Percentiles rank a stretch among this genome's conserved stretches.
Evolutionary conservation across 2,797 vertebrate species (phyloP).

Genomic region (Rhodeus uyekii): DNA sequence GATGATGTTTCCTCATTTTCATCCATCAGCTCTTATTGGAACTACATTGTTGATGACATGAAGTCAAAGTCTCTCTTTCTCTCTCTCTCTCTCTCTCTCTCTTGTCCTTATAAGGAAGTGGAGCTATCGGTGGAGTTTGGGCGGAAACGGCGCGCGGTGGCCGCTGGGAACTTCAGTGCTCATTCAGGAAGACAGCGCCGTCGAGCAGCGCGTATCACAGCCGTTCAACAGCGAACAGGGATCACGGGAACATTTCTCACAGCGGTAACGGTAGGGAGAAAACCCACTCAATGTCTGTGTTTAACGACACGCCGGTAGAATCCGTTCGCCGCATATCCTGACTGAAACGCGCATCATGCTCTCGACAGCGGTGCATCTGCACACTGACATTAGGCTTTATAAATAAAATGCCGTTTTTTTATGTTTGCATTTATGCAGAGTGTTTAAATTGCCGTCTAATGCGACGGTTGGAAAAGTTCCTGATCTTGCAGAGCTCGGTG

Average conservation of each 20-base stretch:
- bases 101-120: slow-evolving; percentile 57
- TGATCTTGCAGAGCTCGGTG: slow-evolving; percentile 55
- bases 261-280: slow-evolving; percentile 67
- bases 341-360: not conserved
- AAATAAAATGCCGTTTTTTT: not conserved
- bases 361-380: not conserved
- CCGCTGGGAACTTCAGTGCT: slow-evolving; percentile 71
- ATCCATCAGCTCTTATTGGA: no score
- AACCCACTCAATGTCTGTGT: not conserved
- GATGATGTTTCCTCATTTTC: no score
- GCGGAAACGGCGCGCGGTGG: slow-evolving; percentile 77
- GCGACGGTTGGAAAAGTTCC: slow-evolving; percentile 34
- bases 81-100: slow-evolving; percentile 51
- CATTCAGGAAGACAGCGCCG: slow-evolving; percentile 75
- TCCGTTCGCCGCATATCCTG: slow-evolving; percentile 22
- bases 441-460: not conserved
- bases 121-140: slow-evolving; percentile 53
- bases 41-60: no score
- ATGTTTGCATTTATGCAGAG: not conserved
- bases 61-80: no score
- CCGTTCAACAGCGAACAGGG: slow-evolving; percentile 49
- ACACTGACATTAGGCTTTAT: not conserved
- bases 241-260: slow-evolving; percentile 63
- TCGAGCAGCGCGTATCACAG: slow-evolving; percentile 48
- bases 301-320: not conserved